Percentiles rank a stretch among this genome's conserved stretches.
Conservation (phyloP, 1,140 invertebrate genomes). For the Drosophila willistoni region DNA sequence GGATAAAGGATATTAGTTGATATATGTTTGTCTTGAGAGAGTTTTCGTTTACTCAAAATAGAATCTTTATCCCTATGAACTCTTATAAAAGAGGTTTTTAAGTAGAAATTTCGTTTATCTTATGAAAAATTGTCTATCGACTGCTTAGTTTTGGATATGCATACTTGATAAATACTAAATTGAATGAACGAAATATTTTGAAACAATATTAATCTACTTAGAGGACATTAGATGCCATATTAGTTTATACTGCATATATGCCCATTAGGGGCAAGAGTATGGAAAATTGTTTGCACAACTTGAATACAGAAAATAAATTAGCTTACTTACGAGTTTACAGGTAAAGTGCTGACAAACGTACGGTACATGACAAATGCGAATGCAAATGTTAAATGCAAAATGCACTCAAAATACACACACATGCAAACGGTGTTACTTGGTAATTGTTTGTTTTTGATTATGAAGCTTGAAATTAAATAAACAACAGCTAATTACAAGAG, state of each 20-base stretch:
- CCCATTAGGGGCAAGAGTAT: slow-evolving; percentile 33
- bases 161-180: too few relatives aligned
- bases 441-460: slow-evolving; percentile 29
- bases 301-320: slow-evolving; percentile 55
- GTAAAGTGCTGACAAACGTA: slow-evolving; percentile 19
- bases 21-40: too few relatives aligned
- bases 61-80: too few relatives aligned
- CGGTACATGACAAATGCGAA: slow-evolving; percentile 30
- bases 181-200: too few relatives aligned
- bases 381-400: slow-evolving; percentile 48
- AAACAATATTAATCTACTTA: too few relatives aligned
- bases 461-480: slow-evolving; percentile 67
- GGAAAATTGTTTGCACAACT: slow-evolving; percentile 65
- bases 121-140: too few relatives aligned
- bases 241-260: neutral
- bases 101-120: too few relatives aligned
- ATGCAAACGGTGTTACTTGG: slow-evolving; percentile 17
- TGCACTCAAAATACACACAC: slow-evolving; percentile 12
- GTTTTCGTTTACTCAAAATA: too few relatives aligned
- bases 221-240: too few relatives aligned
- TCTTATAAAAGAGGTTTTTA: too few relatives aligned
- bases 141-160: too few relatives aligned
- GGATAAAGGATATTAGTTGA: too few relatives aligned
- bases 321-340: slow-evolving; percentile 43
- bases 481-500: slow-evolving; percentile 70